Evolutionary conservation across 2,888 invertebrate genomes (phyloP).

Genomic region (Notodonta ziczac): DNA sequence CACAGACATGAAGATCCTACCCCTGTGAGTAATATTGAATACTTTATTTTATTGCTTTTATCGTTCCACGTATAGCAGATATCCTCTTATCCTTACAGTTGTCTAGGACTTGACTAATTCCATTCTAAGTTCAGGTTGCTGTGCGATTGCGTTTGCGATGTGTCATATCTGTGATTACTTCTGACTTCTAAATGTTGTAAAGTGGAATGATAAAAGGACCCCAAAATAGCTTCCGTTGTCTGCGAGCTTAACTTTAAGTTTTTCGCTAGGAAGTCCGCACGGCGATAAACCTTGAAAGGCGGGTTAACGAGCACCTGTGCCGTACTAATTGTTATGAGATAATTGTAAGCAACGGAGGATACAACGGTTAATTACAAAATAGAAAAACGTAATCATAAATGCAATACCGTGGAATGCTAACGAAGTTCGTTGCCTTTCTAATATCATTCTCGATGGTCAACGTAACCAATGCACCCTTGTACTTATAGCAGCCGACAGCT

Average conservation of each 20-base stretch:
- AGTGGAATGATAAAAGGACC: not conserved
- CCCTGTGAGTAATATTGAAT: constrained; percentile 64
- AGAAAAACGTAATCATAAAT: constrained; percentile 35
- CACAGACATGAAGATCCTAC: constrained; percentile 72
- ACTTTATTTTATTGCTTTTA: constrained; percentile 14
- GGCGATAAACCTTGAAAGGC: constrained; percentile 43
- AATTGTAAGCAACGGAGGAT: constrained; percentile 3
- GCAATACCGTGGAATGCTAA: constrained; percentile 43
- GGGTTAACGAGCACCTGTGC: constrained; percentile 13
- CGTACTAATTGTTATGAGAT: constrained; percentile 11
- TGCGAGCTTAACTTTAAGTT: not conserved
- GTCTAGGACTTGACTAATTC: constrained; percentile 20
- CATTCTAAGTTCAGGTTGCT: constrained; percentile 47
- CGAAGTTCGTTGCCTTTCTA: constrained; percentile 67
- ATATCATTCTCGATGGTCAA: constrained; percentile 53
- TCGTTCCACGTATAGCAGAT: constrained; percentile 1
- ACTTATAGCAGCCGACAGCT: constrained; percentile 29
- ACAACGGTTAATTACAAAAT: not conserved
- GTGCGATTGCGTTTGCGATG: constrained; percentile 75
- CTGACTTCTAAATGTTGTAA: not conserved
- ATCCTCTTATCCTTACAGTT: constrained; percentile 9
- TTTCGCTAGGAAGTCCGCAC: constrained; percentile 28
- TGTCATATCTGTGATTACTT: constrained; percentile 15
- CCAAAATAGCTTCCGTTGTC: not conserved
- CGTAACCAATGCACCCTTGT: constrained; percentile 50